Percentiles rank a stretch among this genome's conserved stretches.
These are phyloP conservation scores for Hippolais icterina DNA, from an alignment of 2,113 vertebrate species.

Conservation along the genomic window DNA sequence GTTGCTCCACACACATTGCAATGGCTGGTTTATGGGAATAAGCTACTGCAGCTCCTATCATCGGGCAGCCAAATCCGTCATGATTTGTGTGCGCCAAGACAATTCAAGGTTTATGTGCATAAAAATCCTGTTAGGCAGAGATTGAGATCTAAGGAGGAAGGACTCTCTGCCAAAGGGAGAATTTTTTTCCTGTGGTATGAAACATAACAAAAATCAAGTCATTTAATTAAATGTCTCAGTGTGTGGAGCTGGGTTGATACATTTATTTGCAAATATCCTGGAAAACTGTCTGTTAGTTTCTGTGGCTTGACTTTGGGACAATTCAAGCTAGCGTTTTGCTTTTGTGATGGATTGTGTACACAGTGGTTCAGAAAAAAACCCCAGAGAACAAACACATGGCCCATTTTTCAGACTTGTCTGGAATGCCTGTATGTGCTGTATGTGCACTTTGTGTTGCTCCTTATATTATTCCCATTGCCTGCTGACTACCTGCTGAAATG, in stretches of 20 bases:
- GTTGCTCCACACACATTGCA: not conserved
- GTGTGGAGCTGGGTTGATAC: not conserved
- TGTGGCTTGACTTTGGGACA: not conserved
- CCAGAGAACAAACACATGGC: not conserved
- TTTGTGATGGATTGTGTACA: not conserved
- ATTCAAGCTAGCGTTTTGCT: not conserved
- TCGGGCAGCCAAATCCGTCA: not conserved
- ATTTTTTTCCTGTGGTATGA: not conserved
- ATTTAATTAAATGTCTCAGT: constrained; percentile 11
- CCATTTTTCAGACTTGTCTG: not conserved
- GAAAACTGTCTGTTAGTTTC: not conserved
- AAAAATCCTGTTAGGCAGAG: not conserved
- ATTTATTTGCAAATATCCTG: not conserved
- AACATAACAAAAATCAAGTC: not conserved
- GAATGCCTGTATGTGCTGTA: not conserved
- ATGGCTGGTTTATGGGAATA: constrained; percentile 6
- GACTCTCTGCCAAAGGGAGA: constrained; percentile 1
- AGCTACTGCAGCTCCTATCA: not conserved
- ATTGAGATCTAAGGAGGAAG: not conserved
- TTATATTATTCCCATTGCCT: not conserved
- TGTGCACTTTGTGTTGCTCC: not conserved
- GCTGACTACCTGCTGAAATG: not conserved
- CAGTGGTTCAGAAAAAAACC: not conserved
- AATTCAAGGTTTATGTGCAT: constrained; percentile 14
- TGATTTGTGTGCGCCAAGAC: not conserved